These are phyloP conservation scores for Tauraco hartlaubi DNA, from an alignment of 2,797 vertebrate genomes.

Conservation along the genomic window DNA sequence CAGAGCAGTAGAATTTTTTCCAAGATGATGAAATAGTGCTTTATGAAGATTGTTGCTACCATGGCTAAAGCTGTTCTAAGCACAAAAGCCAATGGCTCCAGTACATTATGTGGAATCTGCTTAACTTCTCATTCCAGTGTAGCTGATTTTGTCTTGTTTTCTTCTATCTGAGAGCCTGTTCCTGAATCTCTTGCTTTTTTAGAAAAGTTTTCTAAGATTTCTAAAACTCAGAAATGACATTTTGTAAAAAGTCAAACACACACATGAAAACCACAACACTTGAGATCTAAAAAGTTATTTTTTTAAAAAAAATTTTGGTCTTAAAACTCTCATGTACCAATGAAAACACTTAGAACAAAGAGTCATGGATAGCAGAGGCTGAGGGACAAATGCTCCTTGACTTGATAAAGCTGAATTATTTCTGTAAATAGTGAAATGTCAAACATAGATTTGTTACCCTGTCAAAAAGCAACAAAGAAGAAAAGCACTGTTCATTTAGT, in stretches of 20 bases:
- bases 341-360: background rate
- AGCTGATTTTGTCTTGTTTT: background rate
- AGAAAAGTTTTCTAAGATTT: background rate
- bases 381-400: background rate
- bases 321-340: background rate
- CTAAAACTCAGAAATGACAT: background rate
- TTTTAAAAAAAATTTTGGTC: background rate
- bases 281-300: background rate
- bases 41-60: background rate
- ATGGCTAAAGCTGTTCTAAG: background rate
- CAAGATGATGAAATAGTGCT: background rate
- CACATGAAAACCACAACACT: background rate
- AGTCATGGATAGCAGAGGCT: background rate
- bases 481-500: background rate
- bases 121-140: background rate
- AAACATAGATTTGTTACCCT: background rate
- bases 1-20: background rate
- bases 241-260: rapidly evolving
- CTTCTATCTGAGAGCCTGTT: background rate
- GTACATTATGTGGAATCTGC: background rate
- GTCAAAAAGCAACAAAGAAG: background rate
- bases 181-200: background rate
- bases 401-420: background rate
- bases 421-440: background rate
- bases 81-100: background rate